Percentiles rank a stretch among this genome's conserved stretches.
phyloP scores from a whole-genome alignment of 1,140 invertebrate genomes.

The Dendroctonus ponderosae region DNA sequence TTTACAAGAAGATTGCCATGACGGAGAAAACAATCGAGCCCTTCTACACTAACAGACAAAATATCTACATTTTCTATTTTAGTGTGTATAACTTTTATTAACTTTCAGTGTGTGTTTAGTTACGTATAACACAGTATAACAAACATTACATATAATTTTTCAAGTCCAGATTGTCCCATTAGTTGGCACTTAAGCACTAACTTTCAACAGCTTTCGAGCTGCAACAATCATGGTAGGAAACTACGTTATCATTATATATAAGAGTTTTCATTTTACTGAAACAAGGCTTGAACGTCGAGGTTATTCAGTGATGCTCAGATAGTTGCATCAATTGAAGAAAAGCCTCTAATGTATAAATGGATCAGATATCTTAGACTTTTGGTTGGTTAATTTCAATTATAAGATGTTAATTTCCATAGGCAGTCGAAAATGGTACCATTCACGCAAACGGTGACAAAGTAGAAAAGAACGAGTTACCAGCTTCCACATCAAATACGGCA shows the following conservation, averaged over 20 bases:
- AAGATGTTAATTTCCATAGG: background rate
- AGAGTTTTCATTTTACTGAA: too few species aligned
- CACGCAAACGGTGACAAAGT: background rate
- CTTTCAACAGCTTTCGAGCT: too few species aligned
- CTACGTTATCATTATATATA: too few species aligned
- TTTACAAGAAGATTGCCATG: background rate
- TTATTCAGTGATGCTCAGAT: too few species aligned
- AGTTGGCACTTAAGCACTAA: too few species aligned
- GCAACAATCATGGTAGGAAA: too few species aligned
- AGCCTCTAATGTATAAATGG: background rate
- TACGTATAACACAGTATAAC: background rate
- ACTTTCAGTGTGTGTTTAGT: too few species aligned
- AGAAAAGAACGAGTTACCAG: slow-evolving; percentile 11
- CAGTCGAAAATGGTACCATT: slow-evolving; percentile 2
- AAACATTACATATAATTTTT: too few species aligned
- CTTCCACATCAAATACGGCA: slow-evolving; percentile 1
- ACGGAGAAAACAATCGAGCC: background rate
- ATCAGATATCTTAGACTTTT: slow-evolving; percentile 2
- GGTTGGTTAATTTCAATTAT: background rate
- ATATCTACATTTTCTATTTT: background rate
- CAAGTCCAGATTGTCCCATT: too few species aligned
- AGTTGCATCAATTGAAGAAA: background rate
- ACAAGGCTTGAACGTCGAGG: too few species aligned
- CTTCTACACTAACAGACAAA: background rate
- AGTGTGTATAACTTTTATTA: background rate